These are phyloP conservation scores for Myotis findleyi DNA, from an alignment of 2,797 vertebrate genomes.

Conservation along the genomic window DNA sequence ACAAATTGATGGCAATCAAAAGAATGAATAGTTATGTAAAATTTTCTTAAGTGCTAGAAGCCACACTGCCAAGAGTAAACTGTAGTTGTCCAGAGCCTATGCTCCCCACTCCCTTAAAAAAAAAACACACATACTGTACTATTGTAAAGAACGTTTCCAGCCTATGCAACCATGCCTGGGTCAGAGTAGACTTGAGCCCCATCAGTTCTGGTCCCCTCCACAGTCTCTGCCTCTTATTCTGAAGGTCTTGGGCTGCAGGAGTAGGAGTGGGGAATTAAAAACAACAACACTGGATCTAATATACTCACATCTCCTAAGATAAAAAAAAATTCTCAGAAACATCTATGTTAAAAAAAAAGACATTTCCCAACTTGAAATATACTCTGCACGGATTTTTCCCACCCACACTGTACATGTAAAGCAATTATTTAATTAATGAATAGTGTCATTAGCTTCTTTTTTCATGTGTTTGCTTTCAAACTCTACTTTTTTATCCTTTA, in stretches of 20 bases:
- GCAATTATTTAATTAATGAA: background rate
- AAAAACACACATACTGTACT: background rate
- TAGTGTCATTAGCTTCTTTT: background rate
- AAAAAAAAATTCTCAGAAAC: background rate
- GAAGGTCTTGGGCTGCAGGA: background rate
- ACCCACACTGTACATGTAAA: background rate
- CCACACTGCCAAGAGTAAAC: background rate
- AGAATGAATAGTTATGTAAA: background rate
- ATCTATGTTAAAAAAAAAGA: background rate
- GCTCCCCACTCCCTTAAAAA: too few relatives aligned
- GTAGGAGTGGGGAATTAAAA: background rate
- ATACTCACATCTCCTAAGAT: background rate
- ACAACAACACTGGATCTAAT: background rate
- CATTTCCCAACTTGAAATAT: background rate
- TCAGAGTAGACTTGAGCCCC: background rate
- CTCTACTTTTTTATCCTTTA: background rate
- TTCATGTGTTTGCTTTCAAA: background rate
- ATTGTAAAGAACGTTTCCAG: background rate
- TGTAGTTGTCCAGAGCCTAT: background rate
- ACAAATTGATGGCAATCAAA: background rate
- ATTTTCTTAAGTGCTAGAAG: background rate
- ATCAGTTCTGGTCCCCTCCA: background rate
- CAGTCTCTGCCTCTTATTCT: background rate
- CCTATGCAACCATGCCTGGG: background rate
- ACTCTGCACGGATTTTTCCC: background rate